phyloP scores from a whole-genome alignment of 2,888 invertebrate species.

The Cremastobaeus sp. region DNA sequence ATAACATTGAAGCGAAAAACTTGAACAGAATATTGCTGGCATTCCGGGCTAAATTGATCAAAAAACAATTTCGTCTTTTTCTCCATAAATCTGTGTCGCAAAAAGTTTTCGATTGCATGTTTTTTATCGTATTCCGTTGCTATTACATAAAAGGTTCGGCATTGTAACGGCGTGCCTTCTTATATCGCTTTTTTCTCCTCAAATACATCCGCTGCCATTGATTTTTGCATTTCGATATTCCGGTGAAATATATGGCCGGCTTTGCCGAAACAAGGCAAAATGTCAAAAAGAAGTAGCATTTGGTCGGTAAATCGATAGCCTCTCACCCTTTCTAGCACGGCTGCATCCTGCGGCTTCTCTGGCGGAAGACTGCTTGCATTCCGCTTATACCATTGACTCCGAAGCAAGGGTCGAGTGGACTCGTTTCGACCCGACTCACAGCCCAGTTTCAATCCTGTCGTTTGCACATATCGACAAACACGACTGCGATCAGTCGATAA shows the following conservation, averaged over 20 bases:
- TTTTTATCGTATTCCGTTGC: slow-evolving; percentile 23
- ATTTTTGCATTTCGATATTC: slow-evolving; percentile 47
- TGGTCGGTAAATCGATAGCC: slow-evolving; percentile 48
- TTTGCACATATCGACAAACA: slow-evolving; percentile 61
- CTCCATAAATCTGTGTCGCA: slow-evolving; percentile 17
- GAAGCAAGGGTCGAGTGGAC: slow-evolving; percentile 58
- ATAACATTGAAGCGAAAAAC: too few species aligned
- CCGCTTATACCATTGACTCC: slow-evolving; percentile 59
- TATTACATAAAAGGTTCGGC: slow-evolving; percentile 22
- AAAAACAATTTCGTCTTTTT: slow-evolving; percentile 12
- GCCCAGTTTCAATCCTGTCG: slow-evolving; percentile 60
- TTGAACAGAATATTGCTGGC: too few species aligned
- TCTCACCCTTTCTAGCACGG: slow-evolving; percentile 30
- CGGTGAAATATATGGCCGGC: slow-evolving; percentile 25
- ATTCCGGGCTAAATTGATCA: slow-evolving; percentile 23
- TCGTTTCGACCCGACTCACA: slow-evolving; percentile 57
- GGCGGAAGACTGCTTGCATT: slow-evolving; percentile 59
- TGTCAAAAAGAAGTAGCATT: slow-evolving; percentile 52
- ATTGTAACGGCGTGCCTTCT: slow-evolving; percentile 5
- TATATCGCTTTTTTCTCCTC: slow-evolving; percentile 25
- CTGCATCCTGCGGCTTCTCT: slow-evolving; percentile 57
- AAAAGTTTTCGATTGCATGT: slow-evolving; percentile 25
- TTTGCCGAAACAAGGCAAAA: slow-evolving; percentile 43
- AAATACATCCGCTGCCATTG: slow-evolving; percentile 32
- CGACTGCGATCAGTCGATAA: slow-evolving; percentile 55